phyloP scores from a whole-genome alignment of 2,888 invertebrate genomes.

The Gymnosoma rotundatum region DNA sequence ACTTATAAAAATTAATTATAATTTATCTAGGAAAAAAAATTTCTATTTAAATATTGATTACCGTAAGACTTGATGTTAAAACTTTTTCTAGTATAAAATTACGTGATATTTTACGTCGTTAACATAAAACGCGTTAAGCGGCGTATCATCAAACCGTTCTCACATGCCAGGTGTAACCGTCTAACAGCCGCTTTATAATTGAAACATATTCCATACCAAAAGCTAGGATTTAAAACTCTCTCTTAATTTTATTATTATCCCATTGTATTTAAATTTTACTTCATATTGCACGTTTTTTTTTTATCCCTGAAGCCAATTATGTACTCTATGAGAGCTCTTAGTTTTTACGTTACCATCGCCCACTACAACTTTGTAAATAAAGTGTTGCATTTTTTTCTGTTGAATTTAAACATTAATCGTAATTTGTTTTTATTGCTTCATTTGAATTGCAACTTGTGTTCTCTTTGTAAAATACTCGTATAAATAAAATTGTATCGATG shows the following conservation, averaged over 20 bases:
- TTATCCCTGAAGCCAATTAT: conserved; percentile 23
- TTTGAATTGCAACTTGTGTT: conserved; percentile 47
- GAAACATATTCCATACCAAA: too few relatives aligned
- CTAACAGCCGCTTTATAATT: too few relatives aligned
- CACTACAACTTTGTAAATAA: conserved; percentile 19
- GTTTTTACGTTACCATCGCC: not conserved
- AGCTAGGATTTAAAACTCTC: too few relatives aligned
- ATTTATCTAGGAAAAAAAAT: too few relatives aligned
- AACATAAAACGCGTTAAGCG: too few relatives aligned
- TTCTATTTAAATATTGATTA: too few relatives aligned
- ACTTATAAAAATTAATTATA: too few relatives aligned
- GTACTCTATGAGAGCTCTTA: not conserved
- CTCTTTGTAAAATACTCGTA: conserved; percentile 35
- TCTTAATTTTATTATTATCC: not conserved
- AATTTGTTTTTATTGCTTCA: conserved; percentile 9
- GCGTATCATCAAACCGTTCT: too few relatives aligned
- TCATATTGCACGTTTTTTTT: conserved; percentile 5
- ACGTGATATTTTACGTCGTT: too few relatives aligned
- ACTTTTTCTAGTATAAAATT: too few relatives aligned
- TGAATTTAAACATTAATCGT: conserved; percentile 34
- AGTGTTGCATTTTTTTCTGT: conserved; percentile 39
- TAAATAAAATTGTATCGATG: conserved; percentile 24
- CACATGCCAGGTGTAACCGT: too few relatives aligned
- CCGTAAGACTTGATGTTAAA: too few relatives aligned
- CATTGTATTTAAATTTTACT: not conserved